Percentiles rank a stretch among this genome's conserved stretches.
Conservation (phyloP, 2,888 invertebrate species). For the Ormyrus rosae region DNA sequence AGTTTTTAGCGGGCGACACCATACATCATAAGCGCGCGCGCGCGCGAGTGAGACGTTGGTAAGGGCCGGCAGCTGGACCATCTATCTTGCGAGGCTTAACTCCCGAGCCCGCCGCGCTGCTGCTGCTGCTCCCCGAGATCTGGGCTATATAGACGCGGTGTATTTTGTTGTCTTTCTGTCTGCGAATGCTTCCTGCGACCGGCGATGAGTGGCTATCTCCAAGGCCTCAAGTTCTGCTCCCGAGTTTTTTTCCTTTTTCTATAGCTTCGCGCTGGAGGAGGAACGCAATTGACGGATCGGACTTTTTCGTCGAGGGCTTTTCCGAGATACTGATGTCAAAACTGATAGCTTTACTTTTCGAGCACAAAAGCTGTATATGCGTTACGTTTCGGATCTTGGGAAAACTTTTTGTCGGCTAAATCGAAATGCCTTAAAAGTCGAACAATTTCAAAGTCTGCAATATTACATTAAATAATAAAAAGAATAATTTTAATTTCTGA, state of each 20-base stretch:
- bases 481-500: no score
- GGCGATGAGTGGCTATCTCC: constrained; percentile 9
- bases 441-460: no score
- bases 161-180: constrained; percentile 30
- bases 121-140: background rate
- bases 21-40: constrained; percentile 55
- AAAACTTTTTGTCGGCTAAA: no score
- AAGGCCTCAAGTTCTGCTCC: background rate
- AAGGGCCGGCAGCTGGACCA: constrained; percentile 56
- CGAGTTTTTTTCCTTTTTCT: background rate
- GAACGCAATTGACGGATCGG: constrained; percentile 33
- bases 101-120: constrained; percentile 12
- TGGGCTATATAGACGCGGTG: constrained; percentile 8
- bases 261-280: background rate
- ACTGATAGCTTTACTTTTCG: constrained; percentile 2
- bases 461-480: no score
- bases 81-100: constrained; percentile 58
- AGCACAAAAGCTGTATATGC: background rate
- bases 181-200: constrained; percentile 5
- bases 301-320: constrained; percentile 14
- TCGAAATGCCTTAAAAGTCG: no score
- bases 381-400: no score
- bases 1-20: constrained; percentile 56
- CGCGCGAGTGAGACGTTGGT: constrained; percentile 33
- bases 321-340: background rate